Evolutionary conservation across 37 sponge, comb jelly and placozoan genomes (phyloP), one percentile per base, ranked within the genome.

Genomic region (Geodia barretti): DNA sequence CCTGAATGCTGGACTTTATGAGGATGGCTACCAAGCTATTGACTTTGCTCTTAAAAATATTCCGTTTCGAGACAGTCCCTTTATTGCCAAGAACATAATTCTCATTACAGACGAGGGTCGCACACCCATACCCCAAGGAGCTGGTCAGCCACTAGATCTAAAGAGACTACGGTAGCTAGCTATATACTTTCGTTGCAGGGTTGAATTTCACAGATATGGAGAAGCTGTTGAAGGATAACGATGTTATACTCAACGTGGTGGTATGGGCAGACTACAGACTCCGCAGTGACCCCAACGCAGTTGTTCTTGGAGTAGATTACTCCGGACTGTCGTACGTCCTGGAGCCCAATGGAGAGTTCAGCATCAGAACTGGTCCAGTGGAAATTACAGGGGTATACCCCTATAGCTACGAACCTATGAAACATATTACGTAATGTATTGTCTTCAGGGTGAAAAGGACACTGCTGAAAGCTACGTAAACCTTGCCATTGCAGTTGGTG

Each of bases 11-110:
- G n/a, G n/a, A n/a, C n/a, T 64, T 1, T 11, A 30, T 41, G 87
- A 72, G 59, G 87, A 86, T 54, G 87, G 87, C 29, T 86, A 73
- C 38, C 68, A 86, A 35, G 87, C 87, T n/a, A 73, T 86, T 31
- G n/a, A 86, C 54, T 86, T 86, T 79, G 75, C 75, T 0, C 28
- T 86, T 5, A 61, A 74, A 25, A 86, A 79, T 37, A 40, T 74
- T 19, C 87, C 87, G 1, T 86, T 86, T 28, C 62, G 87, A 62
- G 60, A 72, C 11, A 47, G 60, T 37, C 80, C 80, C 19, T 79
- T 73, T n/a, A 72, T 86, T 36, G 73, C 80, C 31, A 79, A 74
- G 60, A 73, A 72, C 38, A 26, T 86, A 8, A 29, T 86, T 4
- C 69, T 86, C 11, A 40, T 73, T 14, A 79, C 75, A 41, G 87